These are phyloP conservation scores for Channallabes apus DNA, from an alignment of 2,797 vertebrate genomes.

Conservation along the genomic window DNA sequence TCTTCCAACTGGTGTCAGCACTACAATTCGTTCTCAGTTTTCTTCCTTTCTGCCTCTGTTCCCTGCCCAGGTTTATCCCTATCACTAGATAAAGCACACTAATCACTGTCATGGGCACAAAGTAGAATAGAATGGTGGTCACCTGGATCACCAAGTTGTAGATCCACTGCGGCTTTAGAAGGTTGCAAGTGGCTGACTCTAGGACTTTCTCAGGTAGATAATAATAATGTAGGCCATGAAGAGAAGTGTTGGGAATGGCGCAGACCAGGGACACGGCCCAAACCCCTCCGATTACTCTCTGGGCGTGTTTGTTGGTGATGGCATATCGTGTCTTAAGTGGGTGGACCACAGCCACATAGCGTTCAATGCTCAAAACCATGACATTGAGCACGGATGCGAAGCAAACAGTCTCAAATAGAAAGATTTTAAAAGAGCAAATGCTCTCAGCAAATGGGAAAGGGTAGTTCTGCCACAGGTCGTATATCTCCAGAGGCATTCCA, in stretches of 20 bases:
- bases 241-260: slow-evolving; percentile 76
- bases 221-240: slow-evolving; percentile 76
- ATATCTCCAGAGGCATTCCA: slow-evolving; percentile 80
- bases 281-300: slow-evolving; percentile 69
- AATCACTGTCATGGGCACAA: slow-evolving; percentile 77
- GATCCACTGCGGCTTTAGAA: slow-evolving; percentile 79
- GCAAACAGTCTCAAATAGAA: slow-evolving; percentile 80
- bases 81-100: slow-evolving; percentile 77
- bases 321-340: slow-evolving; percentile 77
- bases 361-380: slow-evolving; percentile 75
- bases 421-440: slow-evolving; percentile 79
- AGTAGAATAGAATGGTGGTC: slow-evolving; percentile 79
- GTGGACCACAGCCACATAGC: slow-evolving; percentile 78
- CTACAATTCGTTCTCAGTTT: slow-evolving; percentile 61
- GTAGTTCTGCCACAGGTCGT: slow-evolving; percentile 82
- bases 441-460: slow-evolving; percentile 77
- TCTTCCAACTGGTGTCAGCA: slow-evolving; percentile 61
- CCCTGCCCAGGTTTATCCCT: slow-evolving; percentile 70
- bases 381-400: slow-evolving; percentile 81
- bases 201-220: slow-evolving; percentile 68
- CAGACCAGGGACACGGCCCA: slow-evolving; percentile 73
- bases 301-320: slow-evolving; percentile 75
- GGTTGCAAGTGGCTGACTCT: slow-evolving; percentile 78
- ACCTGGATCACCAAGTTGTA: slow-evolving; percentile 80
- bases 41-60: slow-evolving; percentile 55